A percentile compares a stretch with the other conserved stretches of the same genome.
Evolutionary conservation across 2,888 invertebrate species (phyloP).

Genomic region (Agrypnus murinus): DNA sequence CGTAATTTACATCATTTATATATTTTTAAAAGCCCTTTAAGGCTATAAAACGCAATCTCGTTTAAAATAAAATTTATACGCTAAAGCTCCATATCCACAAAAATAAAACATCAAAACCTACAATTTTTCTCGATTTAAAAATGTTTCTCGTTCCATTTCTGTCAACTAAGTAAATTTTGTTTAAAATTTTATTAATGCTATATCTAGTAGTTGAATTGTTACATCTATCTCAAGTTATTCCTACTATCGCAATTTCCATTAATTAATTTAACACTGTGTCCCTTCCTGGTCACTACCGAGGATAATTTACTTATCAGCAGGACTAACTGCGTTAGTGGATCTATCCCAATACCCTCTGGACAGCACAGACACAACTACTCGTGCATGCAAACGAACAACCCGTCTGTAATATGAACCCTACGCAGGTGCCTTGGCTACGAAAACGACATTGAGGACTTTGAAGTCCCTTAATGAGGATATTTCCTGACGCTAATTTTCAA

Average conservation of each 20-base stretch:
- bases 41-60: slow-evolving; percentile 45
- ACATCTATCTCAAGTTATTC: slow-evolving; percentile 25
- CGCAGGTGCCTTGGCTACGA: slow-evolving; percentile 9
- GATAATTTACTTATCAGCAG: slow-evolving; percentile 48
- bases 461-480: slow-evolving; percentile 21
- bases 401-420: slow-evolving; percentile 15
- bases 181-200: neutral
- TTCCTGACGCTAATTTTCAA: slow-evolving; percentile 7
- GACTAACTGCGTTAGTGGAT: slow-evolving; percentile 43
- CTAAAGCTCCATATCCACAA: slow-evolving; percentile 29
- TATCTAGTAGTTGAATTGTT: neutral
- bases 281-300: slow-evolving; percentile 36
- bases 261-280: slow-evolving; percentile 41
- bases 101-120: slow-evolving; percentile 21
- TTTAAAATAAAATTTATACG: slow-evolving; percentile 41
- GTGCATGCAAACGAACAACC: slow-evolving; percentile 43
- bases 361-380: slow-evolving; percentile 36
- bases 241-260: slow-evolving; percentile 37
- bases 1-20: slow-evolving; percentile 45
- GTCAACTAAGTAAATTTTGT: neutral
- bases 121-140: slow-evolving; percentile 33
- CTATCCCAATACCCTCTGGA: slow-evolving; percentile 41
- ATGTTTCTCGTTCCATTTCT: slow-evolving; percentile 9
- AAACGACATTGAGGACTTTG: slow-evolving; percentile 26
- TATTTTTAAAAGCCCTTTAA: slow-evolving; percentile 45